Evolutionary conservation across 2,113 vertebrate species (phyloP).

Genomic region (Zosterops lateralis): DNA sequence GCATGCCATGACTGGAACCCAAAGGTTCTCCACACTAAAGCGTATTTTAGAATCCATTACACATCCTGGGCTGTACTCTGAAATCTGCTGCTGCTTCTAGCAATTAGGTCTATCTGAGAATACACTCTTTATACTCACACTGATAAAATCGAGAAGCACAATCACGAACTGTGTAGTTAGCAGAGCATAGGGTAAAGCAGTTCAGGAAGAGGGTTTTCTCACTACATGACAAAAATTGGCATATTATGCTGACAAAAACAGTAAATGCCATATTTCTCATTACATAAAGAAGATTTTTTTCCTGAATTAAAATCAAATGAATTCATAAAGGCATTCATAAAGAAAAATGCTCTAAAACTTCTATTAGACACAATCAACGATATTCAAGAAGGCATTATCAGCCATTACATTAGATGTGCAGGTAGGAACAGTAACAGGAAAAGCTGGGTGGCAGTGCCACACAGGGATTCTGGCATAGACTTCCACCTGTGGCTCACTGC

Average conservation of each 20-base stretch:
- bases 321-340: not conserved
- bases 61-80: not conserved
- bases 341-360: not conserved
- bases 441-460: not conserved
- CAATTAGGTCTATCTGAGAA: not conserved
- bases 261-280: not conserved
- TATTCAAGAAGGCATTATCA: not conserved
- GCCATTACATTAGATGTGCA: not conserved
- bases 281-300: not conserved
- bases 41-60: rapidly evolving
- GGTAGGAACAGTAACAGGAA: not conserved
- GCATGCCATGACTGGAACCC: not conserved
- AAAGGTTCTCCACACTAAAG: not conserved
- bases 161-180: not conserved
- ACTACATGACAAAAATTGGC: not conserved
- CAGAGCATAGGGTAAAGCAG: rapidly evolving
- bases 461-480: not conserved
- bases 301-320: not conserved
- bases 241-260: not conserved
- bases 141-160: not conserved
- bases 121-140: not conserved
- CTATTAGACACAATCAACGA: not conserved
- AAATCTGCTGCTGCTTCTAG: not conserved
- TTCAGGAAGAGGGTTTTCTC: not conserved
- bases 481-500: not conserved